These are phyloP conservation scores for Pelosia muscerda DNA, from an alignment of 2,888 invertebrate genomes.

Conservation along the genomic window DNA sequence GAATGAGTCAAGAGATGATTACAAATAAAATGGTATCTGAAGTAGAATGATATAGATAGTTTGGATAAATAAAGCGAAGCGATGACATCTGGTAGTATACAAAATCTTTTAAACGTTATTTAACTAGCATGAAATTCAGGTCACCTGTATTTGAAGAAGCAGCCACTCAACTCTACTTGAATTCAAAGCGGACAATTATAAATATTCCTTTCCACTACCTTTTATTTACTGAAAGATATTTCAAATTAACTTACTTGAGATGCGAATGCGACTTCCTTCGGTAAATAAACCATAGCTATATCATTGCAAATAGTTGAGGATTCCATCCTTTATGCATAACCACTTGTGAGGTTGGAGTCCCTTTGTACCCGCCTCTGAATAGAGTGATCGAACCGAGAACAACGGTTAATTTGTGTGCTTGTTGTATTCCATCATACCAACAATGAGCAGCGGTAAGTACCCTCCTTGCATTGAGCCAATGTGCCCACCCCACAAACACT, in stretches of 20 bases:
- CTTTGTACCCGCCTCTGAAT: conserved; percentile 69
- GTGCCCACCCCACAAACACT: conserved; percentile 65
- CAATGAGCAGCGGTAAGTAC: conserved; percentile 67
- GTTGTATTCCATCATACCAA: conserved; percentile 62
- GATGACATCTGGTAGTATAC: not conserved
- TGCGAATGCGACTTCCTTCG: conserved; percentile 39
- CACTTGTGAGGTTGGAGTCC: conserved; percentile 55
- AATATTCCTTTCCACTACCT: not conserved
- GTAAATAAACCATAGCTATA: conserved; percentile 60
- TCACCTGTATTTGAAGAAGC: not conserved
- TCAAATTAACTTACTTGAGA: conserved; percentile 49
- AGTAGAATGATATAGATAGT: not conserved
- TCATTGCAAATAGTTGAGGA: conserved; percentile 62
- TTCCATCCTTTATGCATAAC: conserved; percentile 61
- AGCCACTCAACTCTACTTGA: not conserved
- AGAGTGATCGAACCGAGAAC: conserved; percentile 62
- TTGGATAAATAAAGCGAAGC: not conserved
- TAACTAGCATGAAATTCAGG: not conserved
- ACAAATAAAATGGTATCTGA: not conserved
- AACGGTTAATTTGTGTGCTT: conserved; percentile 59
- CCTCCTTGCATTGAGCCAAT: conserved; percentile 48
- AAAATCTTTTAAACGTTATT: not conserved
- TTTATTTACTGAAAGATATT: not conserved
- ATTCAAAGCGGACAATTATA: not conserved
- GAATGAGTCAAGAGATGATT: not conserved